These are phyloP conservation scores for Plebejus anna DNA, from an alignment of 2,888 invertebrate genomes.

Conservation along the genomic window DNA sequence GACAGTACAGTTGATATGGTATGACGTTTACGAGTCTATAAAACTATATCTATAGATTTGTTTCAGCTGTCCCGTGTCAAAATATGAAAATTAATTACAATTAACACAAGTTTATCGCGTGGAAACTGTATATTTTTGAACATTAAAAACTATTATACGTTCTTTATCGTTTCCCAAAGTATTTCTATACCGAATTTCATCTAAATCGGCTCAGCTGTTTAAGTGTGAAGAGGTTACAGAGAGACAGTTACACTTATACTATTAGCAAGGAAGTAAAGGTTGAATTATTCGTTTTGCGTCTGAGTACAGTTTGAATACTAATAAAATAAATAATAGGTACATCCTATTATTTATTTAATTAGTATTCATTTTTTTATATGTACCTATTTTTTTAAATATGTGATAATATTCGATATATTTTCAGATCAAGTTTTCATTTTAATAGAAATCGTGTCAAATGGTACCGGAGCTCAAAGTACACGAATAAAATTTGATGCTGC, in stretches of 20 bases:
- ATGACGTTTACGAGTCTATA: neutral
- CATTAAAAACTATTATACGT: too few species aligned
- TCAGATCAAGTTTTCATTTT: neutral
- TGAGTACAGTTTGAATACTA: neutral
- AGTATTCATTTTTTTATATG: too few species aligned
- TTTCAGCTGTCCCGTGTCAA: neutral
- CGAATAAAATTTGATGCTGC: slow-evolving; percentile 1
- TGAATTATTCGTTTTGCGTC: too few species aligned
- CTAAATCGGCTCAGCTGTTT: neutral
- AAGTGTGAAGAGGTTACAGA: neutral
- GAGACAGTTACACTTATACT: neutral
- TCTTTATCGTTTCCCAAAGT: too few species aligned
- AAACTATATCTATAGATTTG: neutral
- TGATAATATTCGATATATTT: neutral
- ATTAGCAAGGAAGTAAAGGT: too few species aligned
- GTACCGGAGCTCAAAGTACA: neutral
- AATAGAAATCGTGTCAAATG: neutral
- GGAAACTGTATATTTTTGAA: too few species aligned
- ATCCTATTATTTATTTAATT: too few species aligned
- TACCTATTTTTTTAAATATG: neutral
- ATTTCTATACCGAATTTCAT: neutral
- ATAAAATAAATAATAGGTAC: neutral
- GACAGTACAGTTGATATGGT: neutral
- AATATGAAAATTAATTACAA: neutral
- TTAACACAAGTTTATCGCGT: too few species aligned